phyloP scores from a whole-genome alignment of 2,113 vertebrate species.

The Barbus barbus region DNA sequence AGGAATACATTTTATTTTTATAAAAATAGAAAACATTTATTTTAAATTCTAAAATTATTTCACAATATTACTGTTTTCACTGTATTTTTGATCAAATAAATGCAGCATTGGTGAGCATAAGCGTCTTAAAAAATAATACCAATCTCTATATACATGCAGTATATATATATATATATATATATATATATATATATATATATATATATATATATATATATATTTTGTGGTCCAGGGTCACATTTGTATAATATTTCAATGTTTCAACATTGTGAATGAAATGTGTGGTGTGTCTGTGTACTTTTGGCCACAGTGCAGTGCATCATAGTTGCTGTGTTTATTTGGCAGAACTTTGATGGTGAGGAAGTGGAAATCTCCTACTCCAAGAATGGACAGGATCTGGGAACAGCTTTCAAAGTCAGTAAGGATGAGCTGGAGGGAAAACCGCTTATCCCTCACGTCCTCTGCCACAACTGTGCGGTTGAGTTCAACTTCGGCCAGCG shows the following conservation, averaged over 20 bases:
- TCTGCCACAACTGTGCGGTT: constrained; percentile 97
- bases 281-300: not conserved
- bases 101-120: too few species aligned
- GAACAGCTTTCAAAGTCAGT: constrained; percentile 84
- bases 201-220: too few species aligned
- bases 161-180: too few species aligned
- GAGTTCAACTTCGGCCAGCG: constrained; percentile 97
- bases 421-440: constrained; percentile 84
- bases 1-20: not conserved
- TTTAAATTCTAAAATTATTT: not conserved
- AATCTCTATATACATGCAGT: too few species aligned
- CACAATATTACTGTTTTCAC: not conserved
- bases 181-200: too few species aligned
- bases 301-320: not conserved
- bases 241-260: not conserved
- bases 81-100: not conserved
- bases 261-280: not conserved
- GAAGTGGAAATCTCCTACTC: constrained; percentile 90
- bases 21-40: not conserved
- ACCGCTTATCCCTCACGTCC: constrained; percentile 90
- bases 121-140: too few species aligned
- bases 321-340: not conserved
- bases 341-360: constrained; percentile 89
- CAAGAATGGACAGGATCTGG: constrained; percentile 93
- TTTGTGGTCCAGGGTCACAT: too few species aligned